Evolutionary conservation across 1,140 invertebrate genomes (phyloP).

Genomic region (Heliconius congener): DNA sequence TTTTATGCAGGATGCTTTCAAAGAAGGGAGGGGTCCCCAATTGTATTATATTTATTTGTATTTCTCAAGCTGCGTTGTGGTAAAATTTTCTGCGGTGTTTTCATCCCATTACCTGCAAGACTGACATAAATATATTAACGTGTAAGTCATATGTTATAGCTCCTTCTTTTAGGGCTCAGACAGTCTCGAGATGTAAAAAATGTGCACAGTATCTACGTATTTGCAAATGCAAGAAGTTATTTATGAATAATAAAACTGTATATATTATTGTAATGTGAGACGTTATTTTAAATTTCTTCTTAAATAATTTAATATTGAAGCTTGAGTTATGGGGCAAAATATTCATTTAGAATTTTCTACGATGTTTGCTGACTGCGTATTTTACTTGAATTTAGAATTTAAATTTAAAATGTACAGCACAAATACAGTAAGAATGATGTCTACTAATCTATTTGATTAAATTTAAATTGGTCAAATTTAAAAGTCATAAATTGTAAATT

Average conservation of each 20-base stretch:
- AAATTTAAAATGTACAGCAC: no score
- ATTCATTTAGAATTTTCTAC: neutral
- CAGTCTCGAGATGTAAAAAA: conserved; percentile 6
- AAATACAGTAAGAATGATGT: neutral
- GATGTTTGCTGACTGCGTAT: neutral
- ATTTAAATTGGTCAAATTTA: conserved; percentile 66
- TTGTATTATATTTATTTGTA: conserved; percentile 66
- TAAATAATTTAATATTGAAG: neutral
- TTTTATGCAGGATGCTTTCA: conserved; percentile 55
- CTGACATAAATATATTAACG: conserved; percentile 74
- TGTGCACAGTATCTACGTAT: conserved; percentile 4
- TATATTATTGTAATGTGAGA: neutral
- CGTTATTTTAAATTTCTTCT: neutral
- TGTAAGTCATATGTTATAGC: conserved; percentile 56
- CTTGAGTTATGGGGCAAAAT: neutral
- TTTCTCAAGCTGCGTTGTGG: conserved; percentile 47
- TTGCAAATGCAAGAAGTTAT: conserved; percentile 16
- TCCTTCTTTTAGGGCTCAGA: conserved; percentile 38
- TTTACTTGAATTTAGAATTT: no score
- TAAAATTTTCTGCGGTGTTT: conserved; percentile 66
- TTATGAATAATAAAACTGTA: conserved; percentile 6
- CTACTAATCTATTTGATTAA: conserved; percentile 9
- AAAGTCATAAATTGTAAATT: conserved; percentile 69
- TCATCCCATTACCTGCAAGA: conserved; percentile 75
- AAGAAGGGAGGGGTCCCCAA: conserved; percentile 49